These are phyloP conservation scores for Neocloeon triangulifer DNA, from an alignment of 1,140 invertebrate species.

Conservation along the genomic window DNA sequence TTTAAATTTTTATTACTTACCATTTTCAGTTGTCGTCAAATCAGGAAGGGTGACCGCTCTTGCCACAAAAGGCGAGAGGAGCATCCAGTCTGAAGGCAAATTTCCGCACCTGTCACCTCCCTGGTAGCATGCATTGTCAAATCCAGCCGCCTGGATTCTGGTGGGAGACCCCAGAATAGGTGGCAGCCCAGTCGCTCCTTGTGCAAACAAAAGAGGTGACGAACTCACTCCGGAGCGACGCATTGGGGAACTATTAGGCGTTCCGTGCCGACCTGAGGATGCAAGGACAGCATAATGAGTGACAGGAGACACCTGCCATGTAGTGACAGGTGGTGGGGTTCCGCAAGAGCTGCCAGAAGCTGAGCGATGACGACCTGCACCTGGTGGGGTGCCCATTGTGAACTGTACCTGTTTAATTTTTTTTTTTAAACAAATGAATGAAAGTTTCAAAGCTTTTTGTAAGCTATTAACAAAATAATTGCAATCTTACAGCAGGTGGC, in stretches of 20 bases:
- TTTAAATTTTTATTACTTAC: too few relatives aligned
- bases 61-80: slow-evolving; percentile 37
- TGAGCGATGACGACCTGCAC: slow-evolving; percentile 31
- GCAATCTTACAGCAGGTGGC: slow-evolving; percentile 49
- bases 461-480: slow-evolving; percentile 1
- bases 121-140: slow-evolving; percentile 15
- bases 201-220: too few relatives aligned
- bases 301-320: slow-evolving; percentile 54
- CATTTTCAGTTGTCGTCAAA: too few relatives aligned
- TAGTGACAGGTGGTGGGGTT: slow-evolving; percentile 51
- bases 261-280: slow-evolving; percentile 15
- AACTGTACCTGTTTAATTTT: slow-evolving; percentile 75
- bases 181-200: slow-evolving; percentile 24
- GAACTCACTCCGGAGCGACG: slow-evolving; percentile 33
- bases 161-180: slow-evolving; percentile 31
- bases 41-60: slow-evolving; percentile 55
- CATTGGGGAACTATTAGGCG: slow-evolving; percentile 39
- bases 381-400: slow-evolving; percentile 71
- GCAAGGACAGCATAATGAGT: slow-evolving; percentile 10
- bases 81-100: slow-evolving; percentile 21
- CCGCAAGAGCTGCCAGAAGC: slow-evolving; percentile 39
- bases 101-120: slow-evolving; percentile 7
- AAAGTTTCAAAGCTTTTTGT: slow-evolving; percentile 4
- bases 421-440: too few relatives aligned
- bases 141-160: slow-evolving; percentile 18